Conservation (phyloP, 2,888 invertebrate genomes). For the Chrysomela aeneicollis region DNA sequence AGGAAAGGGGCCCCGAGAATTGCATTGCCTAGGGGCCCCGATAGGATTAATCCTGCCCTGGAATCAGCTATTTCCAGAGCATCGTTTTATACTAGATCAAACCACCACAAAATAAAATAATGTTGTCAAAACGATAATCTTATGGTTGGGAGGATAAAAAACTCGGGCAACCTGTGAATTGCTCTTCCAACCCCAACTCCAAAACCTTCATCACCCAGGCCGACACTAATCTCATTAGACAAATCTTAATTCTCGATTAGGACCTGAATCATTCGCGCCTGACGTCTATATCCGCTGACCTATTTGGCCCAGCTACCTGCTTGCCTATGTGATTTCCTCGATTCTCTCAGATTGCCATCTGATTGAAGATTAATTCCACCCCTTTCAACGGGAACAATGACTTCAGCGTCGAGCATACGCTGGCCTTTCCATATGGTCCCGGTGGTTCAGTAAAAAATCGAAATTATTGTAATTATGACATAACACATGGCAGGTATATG, state of each 20-base stretch:
- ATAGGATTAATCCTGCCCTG: too few species aligned
- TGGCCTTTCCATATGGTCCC: constrained; percentile 50
- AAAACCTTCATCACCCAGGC: constrained; percentile 29
- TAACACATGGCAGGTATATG: constrained; percentile 56
- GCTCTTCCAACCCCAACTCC: not conserved
- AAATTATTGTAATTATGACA: constrained; percentile 60
- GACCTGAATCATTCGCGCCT: constrained; percentile 37
- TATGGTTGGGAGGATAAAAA: not conserved
- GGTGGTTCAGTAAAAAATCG: constrained; percentile 41
- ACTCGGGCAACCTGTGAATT: not conserved
- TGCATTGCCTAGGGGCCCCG: too few species aligned
- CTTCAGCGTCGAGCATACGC: constrained; percentile 19
- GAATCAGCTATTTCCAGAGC: too few species aligned
- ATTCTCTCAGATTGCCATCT: constrained; percentile 41
- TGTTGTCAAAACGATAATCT: too few species aligned
- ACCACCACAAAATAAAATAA: too few species aligned
- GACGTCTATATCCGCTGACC: constrained; percentile 48
- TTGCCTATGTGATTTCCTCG: constrained; percentile 45
- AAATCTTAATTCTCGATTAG: constrained; percentile 21
- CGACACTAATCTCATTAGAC: constrained; percentile 20
- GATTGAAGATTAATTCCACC: constrained; percentile 52
- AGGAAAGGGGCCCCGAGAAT: too few species aligned
- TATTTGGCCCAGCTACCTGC: constrained; percentile 46
- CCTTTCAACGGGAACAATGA: constrained; percentile 53
- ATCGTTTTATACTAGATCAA: too few species aligned